These are phyloP conservation scores for Latrodectus hesperus DNA, from an alignment of 2,888 invertebrate genomes.

Conservation along the genomic window DNA sequence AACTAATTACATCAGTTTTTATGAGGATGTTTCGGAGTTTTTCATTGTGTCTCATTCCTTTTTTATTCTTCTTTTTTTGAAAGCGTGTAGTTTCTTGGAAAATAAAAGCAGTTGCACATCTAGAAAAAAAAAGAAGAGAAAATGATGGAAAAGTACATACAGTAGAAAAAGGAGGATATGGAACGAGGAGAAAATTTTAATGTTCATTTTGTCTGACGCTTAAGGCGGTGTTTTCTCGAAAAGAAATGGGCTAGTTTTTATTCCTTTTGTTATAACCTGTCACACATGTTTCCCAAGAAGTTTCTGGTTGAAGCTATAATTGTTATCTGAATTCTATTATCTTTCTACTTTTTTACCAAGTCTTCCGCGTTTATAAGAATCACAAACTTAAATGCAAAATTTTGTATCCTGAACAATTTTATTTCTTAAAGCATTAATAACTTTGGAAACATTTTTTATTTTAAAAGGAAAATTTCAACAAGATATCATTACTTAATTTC, in stretches of 20 bases:
- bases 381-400: no score
- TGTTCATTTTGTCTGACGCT: conserved; percentile 2
- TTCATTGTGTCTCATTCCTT: neutral
- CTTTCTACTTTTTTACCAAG: no score
- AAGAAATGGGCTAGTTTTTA: neutral
- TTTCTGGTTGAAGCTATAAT: no score
- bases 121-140: neutral
- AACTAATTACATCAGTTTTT: conserved; percentile 15
- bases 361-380: no score
- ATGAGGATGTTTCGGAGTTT: neutral
- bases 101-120: neutral
- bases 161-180: neutral
- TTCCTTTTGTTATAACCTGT: neutral
- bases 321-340: no score
- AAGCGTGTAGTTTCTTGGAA: neutral
- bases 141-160: neutral
- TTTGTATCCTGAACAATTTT: no score
- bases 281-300: neutral
- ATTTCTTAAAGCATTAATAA: no score
- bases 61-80: neutral
- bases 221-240: neutral
- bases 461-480: no score
- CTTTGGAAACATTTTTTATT: no score
- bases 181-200: conserved; percentile 1
- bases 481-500: no score